Evolutionary conservation across 2,113 vertebrate species (phyloP), one percentile per base, ranked within the genome.

Genomic region (Holacanthus passer): DNA sequence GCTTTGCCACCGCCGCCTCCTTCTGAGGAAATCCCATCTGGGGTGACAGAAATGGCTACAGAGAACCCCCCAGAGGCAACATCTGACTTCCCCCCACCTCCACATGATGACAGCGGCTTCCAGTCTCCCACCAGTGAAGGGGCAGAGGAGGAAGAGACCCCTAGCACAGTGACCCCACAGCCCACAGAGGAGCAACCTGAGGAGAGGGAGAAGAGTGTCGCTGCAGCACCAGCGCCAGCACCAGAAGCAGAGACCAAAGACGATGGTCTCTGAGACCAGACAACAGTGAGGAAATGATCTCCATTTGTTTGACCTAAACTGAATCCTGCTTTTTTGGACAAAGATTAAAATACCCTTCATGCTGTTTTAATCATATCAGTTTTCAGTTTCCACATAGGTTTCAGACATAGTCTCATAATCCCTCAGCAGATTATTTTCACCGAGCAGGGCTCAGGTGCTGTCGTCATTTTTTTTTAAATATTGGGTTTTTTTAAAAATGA

Each of bases 241-340:
- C 22, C 55, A 24, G 63, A 81, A 16, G 37, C 9, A 5, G 68
- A 60, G 2, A 55, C 50, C 14, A 77, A 78, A 64, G 86, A 74
- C 76, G 87, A 73, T 7, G 94, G 96, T n/a, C 89, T 92, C 87
- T 79, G 94, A 96, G 93, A 92, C 83, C 0, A 94, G 91, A 1
- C 93, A 77, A 4, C 76, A 89, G 72, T 83, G 81, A 88, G 39
- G 3, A 47, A 56, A 7, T 43, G 5, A 60, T 43, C n/a, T 39
- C n/a, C 2, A 11, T 27, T 22, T 19, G 0, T 27, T 45, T 11
- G 2, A 64, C 27, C 13, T 0, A 11, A 77, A 45, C 41, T 55
- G 41, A 64, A 71, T 35, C n/a, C 32, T 41, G 35, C 55, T 12
- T 47, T 2, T 31, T 79, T 56, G 35, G 11, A 47, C 13, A 19